Evolutionary conservation across 2,797 vertebrate genomes (phyloP).

Genomic region (Pseudocheirus occidentalis): DNA sequence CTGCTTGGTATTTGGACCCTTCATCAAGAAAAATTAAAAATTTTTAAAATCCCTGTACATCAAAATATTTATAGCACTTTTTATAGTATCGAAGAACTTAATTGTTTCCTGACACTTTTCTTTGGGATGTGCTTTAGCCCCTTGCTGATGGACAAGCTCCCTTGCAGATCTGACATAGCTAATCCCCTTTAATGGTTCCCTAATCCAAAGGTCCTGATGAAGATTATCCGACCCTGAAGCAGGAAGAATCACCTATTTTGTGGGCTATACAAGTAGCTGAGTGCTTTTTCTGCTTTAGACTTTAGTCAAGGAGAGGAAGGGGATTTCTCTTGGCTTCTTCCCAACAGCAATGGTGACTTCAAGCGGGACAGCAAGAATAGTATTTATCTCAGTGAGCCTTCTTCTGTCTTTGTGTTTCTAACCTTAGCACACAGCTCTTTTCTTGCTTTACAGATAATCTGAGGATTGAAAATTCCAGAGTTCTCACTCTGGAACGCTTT

Average conservation of each 20-base stretch:
- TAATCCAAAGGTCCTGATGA: not conserved
- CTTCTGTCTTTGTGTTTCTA: not conserved
- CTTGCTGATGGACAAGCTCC: not conserved
- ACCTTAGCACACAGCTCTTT: not conserved
- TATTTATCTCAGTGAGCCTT: not conserved
- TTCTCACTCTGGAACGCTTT: not conserved
- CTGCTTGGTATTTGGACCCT: not conserved
- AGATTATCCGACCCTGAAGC: not conserved
- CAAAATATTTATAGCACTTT: not conserved
- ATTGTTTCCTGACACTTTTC: not conserved
- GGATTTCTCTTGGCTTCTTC: not conserved
- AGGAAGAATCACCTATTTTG: not conserved
- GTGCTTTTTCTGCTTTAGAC: not conserved
- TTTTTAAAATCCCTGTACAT: not conserved
- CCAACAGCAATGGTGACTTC: not conserved
- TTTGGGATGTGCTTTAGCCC: too few relatives aligned
- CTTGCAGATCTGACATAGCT: not conserved
- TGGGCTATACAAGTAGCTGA: not conserved
- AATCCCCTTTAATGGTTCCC: not conserved
- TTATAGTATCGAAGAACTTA: not conserved
- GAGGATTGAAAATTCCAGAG: not conserved
- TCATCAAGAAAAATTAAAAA: not conserved
- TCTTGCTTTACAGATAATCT: not conserved
- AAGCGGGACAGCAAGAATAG: not conserved
- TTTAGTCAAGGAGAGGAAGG: not conserved